A percentile compares a stretch with the other conserved stretches of the same genome.
Evolutionary conservation across 2,888 invertebrate species (phyloP).

Genomic region (Dicyrtoma fusca): DNA sequence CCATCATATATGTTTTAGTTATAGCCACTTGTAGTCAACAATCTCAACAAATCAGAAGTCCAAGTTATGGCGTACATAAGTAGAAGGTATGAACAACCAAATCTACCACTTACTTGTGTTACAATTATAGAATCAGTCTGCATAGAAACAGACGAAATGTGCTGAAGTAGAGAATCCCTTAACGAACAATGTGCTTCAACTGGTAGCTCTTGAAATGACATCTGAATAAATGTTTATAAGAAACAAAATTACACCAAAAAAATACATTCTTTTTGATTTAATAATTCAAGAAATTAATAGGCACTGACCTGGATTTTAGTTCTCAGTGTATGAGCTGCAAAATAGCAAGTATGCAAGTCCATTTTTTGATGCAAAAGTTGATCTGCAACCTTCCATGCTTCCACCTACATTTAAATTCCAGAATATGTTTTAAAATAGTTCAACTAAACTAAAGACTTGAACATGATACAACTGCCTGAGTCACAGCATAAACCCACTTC

Average conservation of each 20-base stretch:
- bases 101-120: constrained; percentile 69
- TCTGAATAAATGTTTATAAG: constrained; percentile 57
- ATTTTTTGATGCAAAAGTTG: constrained; percentile 86
- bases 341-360: constrained; percentile 91
- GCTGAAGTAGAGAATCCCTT: constrained; percentile 85
- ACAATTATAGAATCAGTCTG: constrained; percentile 82
- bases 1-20: neutral
- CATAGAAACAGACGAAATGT: constrained; percentile 78
- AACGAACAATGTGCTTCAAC: constrained; percentile 79
- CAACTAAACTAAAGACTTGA: neutral
- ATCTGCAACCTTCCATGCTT: constrained; percentile 96
- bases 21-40: neutral
- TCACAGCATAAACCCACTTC: neutral
- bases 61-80: neutral
- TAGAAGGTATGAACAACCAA: neutral
- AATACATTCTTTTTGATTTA: neutral
- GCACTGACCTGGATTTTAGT: constrained; percentile 79
- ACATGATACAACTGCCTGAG: neutral
- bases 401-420: constrained; percentile 69
- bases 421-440: no score
- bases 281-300: neutral
- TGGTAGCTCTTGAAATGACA: constrained; percentile 87
- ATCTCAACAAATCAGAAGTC: neutral
- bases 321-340: constrained; percentile 97
- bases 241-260: constrained; percentile 3